These are phyloP conservation scores for Oncorhynchus tshawytscha DNA, from an alignment of 2,113 vertebrate genomes.

Conservation along the genomic window DNA sequence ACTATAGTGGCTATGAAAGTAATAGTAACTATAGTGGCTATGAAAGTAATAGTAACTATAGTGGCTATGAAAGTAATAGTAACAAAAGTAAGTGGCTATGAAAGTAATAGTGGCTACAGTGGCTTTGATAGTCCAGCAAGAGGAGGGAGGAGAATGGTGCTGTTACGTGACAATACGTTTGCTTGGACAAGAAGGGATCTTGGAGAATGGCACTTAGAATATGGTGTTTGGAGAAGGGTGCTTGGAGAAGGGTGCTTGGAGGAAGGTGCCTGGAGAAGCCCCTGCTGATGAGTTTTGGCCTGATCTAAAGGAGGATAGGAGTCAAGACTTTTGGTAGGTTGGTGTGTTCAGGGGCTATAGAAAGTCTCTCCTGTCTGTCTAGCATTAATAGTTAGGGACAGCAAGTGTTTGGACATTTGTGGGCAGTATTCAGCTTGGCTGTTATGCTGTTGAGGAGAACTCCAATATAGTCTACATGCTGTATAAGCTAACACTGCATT, in stretches of 20 bases:
- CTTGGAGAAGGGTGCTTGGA: no score
- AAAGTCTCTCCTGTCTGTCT: not conserved
- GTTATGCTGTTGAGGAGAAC: not conserved
- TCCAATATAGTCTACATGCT: not conserved
- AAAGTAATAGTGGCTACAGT: no score
- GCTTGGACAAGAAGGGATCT: no score
- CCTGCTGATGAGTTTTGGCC: no score
- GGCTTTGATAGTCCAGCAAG: not conserved
- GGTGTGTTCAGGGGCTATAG: not conserved
- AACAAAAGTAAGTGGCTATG: not conserved
- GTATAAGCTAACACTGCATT: not conserved
- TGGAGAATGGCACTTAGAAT: not conserved
- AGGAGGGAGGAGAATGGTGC: not conserved
- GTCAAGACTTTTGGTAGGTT: slow-evolving; percentile 12
- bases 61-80: not conserved
- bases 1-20: not conserved
- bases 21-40: not conserved
- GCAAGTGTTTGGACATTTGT: not conserved
- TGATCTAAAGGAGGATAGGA: not conserved
- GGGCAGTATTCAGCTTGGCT: not conserved
- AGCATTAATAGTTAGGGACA: not conserved
- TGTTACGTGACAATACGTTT: no score
- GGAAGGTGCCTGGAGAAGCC: no score
- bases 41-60: not conserved
- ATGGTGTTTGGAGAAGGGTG: no score